Percentiles rank a stretch among this genome's conserved stretches.
These are phyloP conservation scores for Andrena minutula DNA, from an alignment of 2,888 invertebrate species.

Conservation along the genomic window DNA sequence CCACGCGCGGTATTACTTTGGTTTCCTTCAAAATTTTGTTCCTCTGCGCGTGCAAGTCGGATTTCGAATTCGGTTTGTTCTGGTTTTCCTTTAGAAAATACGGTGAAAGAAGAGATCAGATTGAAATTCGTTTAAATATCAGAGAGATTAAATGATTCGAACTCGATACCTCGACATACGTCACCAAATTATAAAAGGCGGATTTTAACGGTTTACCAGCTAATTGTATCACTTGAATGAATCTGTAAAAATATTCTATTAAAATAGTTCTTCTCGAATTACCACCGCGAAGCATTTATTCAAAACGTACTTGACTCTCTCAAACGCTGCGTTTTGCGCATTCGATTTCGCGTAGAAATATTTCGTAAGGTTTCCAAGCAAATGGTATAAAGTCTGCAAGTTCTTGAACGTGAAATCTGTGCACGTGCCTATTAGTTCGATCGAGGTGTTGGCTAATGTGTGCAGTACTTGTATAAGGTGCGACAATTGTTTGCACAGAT, in stretches of 20 bases:
- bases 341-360: slow-evolving; percentile 87
- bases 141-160: neutral
- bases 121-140: neutral
- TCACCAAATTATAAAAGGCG: slow-evolving; percentile 87
- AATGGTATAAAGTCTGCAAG: slow-evolving; percentile 86
- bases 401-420: slow-evolving; percentile 87
- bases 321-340: slow-evolving; percentile 85
- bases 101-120: neutral
- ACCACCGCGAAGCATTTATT: slow-evolving; percentile 34
- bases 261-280: neutral
- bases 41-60: slow-evolving; percentile 84
- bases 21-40: slow-evolving; percentile 88
- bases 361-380: slow-evolving; percentile 87
- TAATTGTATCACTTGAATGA: slow-evolving; percentile 82
- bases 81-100: slow-evolving; percentile 67
- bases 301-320: slow-evolving; percentile 85
- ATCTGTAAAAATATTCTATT: slow-evolving; percentile 62
- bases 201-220: slow-evolving; percentile 88
- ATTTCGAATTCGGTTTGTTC: slow-evolving; percentile 80
- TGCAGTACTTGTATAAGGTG: slow-evolving; percentile 86
- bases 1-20: slow-evolving; percentile 88
- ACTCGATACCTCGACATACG: slow-evolving; percentile 86
- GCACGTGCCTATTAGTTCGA: slow-evolving; percentile 85
- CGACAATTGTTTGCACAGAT: slow-evolving; percentile 87
- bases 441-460: slow-evolving; percentile 85